These are phyloP conservation scores for Vesta saturnalis DNA, from an alignment of 2,888 invertebrate species.

Conservation along the genomic window DNA sequence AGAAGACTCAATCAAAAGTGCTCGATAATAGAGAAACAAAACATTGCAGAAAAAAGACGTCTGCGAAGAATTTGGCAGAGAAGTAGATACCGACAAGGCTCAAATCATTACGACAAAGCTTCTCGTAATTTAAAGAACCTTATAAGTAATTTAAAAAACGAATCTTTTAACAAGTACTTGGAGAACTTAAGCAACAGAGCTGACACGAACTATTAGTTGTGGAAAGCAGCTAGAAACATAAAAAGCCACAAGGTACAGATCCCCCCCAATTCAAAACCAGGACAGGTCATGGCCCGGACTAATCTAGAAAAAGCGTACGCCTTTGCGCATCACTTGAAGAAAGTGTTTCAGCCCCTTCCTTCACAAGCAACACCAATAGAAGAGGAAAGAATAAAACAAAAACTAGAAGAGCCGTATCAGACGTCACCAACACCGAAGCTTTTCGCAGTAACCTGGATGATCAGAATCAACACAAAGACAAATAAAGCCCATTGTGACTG, in stretches of 20 bases:
- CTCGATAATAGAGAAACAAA: neutral
- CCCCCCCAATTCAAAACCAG: neutral
- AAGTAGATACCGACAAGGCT: neutral
- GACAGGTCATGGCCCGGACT: slow-evolving; percentile 10
- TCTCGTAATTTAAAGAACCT: slow-evolving; percentile 7
- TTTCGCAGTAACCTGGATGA: neutral
- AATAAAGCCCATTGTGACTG: slow-evolving; percentile 13
- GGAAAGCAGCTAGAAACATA: slow-evolving; percentile 10
- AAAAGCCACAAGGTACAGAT: neutral
- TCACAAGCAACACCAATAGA: slow-evolving; percentile 5
- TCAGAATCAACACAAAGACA: neutral
- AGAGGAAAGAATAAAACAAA: slow-evolving; percentile 11
- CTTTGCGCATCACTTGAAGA: slow-evolving; percentile 5
- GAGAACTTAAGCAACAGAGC: slow-evolving; percentile 10
- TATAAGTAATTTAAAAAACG: neutral
- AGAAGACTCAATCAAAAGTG: slow-evolving; percentile 1
- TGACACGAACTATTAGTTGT: slow-evolving; percentile 4
- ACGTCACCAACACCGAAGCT: slow-evolving; percentile 14
- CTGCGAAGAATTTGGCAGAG: slow-evolving; percentile 1
- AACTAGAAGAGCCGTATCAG: slow-evolving; percentile 14
- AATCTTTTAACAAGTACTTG: slow-evolving; percentile 10
- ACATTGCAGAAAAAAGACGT: neutral
- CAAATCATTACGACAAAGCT: slow-evolving; percentile 1
- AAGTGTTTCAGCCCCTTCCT: slow-evolving; percentile 12
- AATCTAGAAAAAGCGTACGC: neutral